Evolutionary conservation across 2,888 invertebrate genomes (phyloP).

Genomic region (Parthenolecanium corni): DNA sequence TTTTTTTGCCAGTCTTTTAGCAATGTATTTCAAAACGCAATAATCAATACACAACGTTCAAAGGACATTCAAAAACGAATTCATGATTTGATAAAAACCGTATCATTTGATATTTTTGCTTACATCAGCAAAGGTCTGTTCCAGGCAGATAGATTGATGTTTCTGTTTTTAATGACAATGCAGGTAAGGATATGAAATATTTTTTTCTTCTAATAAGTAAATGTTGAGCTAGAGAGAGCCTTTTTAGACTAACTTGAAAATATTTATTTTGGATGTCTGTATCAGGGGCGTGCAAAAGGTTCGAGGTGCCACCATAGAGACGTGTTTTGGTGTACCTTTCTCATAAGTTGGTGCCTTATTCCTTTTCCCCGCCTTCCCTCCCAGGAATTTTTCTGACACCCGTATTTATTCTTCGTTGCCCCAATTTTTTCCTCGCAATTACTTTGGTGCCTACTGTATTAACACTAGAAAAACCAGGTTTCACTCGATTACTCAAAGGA

Average conservation of each 20-base stretch:
- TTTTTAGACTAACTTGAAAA: neutral
- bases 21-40: slow-evolving; percentile 78
- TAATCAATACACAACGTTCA: slow-evolving; percentile 53
- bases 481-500: too few species aligned
- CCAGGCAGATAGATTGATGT: slow-evolving; percentile 82
- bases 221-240: neutral
- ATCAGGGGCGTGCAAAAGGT: too few species aligned
- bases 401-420: too few species aligned
- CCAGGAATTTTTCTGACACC: too few species aligned
- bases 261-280: too few species aligned
- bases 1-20: slow-evolving; percentile 56
- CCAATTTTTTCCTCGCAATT: too few species aligned
- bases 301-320: too few species aligned
- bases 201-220: neutral
- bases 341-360: too few species aligned
- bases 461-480: too few species aligned
- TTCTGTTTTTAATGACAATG: slow-evolving; percentile 72
- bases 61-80: slow-evolving; percentile 64
- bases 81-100: slow-evolving; percentile 66
- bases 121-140: slow-evolving; percentile 85
- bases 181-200: slow-evolving; percentile 52
- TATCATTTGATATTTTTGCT: slow-evolving; percentile 72
- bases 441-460: too few species aligned
- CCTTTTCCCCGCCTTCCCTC: too few species aligned
- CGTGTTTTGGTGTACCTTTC: too few species aligned